Base-by-base conservation (phyloP, 2,888 invertebrate species). In the Cotesia congregata region DNA sequence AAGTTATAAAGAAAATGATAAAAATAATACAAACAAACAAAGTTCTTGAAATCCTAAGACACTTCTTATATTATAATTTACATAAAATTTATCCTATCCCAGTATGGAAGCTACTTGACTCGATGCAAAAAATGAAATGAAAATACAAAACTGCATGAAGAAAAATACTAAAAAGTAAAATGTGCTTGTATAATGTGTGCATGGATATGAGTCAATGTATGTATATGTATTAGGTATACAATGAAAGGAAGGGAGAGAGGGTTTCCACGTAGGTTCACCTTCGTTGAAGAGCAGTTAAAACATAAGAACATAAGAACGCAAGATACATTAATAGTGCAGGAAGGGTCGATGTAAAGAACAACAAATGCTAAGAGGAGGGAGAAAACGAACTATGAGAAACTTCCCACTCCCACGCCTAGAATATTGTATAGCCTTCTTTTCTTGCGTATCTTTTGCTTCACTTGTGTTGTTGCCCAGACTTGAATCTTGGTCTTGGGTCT, bases 381-480 rank as follows among this genome's bases (percentile, higher is more conserved):
- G 80, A 75, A 38, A 70, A 77, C 64, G 67, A 80, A 83, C 85
- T 88, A 88, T 89, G 89, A 89, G 89, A 89, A 88, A 84, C 83
- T 89, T 89, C 89, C 86, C 88, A 89, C 88, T 89, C 88, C 88
- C 89, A 89, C 89, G 89, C 84, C 83, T 78, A 60, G 79, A 85
- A 50, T 50, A 50, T 50, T 50, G 9, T 50, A 50, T 50, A 50
- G 86, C 85, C 82, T 86, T 87, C 87, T 85, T 86, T 88, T 87
- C 87, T 86, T 86, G 83, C 81, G 80, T 81, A 68, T 74, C 73
- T 73, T 73, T 65, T 73, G 12, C 67, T 64, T 17, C 6, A 20
- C 65, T 30, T 64, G 59, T 73, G 17, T 72, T 30, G 30, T 30
- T 30, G 30, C 30, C 65, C 65, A 50, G 50, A 50, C 50, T 50